Conservation (phyloP, 2,113 vertebrate genomes). For the Paramisgurnus dabryanus region DNA sequence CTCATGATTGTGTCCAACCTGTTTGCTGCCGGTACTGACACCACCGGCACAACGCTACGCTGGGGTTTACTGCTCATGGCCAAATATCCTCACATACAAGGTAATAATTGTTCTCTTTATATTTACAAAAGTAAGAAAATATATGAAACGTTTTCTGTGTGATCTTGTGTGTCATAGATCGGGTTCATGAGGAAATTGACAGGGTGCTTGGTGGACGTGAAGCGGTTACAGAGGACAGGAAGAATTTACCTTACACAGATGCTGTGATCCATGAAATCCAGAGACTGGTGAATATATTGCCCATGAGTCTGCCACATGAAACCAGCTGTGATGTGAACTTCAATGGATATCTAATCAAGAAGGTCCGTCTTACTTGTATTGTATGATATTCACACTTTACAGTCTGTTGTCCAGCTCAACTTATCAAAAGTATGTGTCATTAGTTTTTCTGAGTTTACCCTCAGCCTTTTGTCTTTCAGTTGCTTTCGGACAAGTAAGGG, state of each 20-base stretch:
- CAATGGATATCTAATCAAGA: conserved; percentile 56
- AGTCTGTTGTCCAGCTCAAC: neutral
- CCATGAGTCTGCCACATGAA: conserved; percentile 30
- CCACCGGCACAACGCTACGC: conserved; percentile 57
- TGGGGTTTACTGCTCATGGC: conserved; percentile 65
- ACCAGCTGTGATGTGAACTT: conserved; percentile 55
- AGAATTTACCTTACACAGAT: conserved; percentile 58
- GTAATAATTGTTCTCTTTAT: conserved; percentile 48
- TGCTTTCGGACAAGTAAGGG: no score
- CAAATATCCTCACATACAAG: conserved; percentile 69
- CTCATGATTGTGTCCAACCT: conserved; percentile 33
- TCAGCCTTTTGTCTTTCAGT: no score
- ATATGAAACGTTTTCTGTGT: neutral
- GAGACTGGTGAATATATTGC: conserved; percentile 51
- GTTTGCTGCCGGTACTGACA: conserved; percentile 62
- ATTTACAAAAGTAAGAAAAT: no score
- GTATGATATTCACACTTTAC: neutral
- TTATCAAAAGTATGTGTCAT: neutral
- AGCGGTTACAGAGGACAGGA: conserved; percentile 56
- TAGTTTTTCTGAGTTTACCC: no score
- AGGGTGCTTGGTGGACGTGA: conserved; percentile 51
- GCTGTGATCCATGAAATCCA: conserved; percentile 63
- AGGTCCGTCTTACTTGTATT: conserved; percentile 32
- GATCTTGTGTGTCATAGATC: conserved; percentile 17
- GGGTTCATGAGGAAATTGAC: conserved; percentile 55